These are phyloP conservation scores for Acrossocheilus wenchowensis DNA, from an alignment of 2,797 vertebrate species.

Conservation along the genomic window DNA sequence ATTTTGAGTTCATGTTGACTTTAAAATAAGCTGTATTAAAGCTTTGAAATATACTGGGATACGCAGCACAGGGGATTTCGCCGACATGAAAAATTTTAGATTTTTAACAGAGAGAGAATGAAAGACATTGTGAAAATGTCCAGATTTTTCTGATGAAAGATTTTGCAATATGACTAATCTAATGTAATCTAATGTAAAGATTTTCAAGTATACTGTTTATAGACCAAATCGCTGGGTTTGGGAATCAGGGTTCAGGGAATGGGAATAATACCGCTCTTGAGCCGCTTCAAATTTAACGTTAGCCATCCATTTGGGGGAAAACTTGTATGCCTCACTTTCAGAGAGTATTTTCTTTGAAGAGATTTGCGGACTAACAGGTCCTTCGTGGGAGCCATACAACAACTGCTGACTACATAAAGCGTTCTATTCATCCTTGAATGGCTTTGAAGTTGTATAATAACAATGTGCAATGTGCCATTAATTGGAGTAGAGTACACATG, in stretches of 20 bases:
- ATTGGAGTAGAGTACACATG: conserved; percentile 48
- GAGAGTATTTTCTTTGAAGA: conserved; percentile 31
- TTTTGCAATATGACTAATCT: conserved; percentile 46
- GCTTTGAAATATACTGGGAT: conserved; percentile 36
- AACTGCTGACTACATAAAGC: conserved; percentile 40
- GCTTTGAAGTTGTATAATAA: conserved; percentile 51
- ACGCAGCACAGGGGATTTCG: conserved; percentile 23
- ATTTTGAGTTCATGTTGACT: conserved; percentile 43
- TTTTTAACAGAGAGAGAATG: conserved; percentile 41
- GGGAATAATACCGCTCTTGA: conserved; percentile 20
- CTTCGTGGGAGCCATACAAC: conserved; percentile 37
- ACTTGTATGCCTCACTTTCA: conserved; percentile 20
- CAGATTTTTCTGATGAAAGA: conserved; percentile 38
- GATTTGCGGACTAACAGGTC: conserved; percentile 10
- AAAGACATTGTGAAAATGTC: conserved; percentile 35
- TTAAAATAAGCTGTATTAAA: conserved; percentile 36
- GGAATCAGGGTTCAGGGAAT: conserved; percentile 22
- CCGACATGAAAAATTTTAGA: conserved; percentile 35
- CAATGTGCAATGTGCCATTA: conserved; percentile 54
- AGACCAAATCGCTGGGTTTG: conserved; percentile 36
- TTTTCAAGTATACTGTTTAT: conserved; percentile 50
- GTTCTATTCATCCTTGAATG: conserved; percentile 36
- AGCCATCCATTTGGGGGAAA: background rate
- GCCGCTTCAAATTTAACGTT: conserved; percentile 7
- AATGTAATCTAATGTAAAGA: conserved; percentile 50